These are phyloP conservation scores for Apamea crenata DNA, from an alignment of 2,888 invertebrate species.

Conservation along the genomic window DNA sequence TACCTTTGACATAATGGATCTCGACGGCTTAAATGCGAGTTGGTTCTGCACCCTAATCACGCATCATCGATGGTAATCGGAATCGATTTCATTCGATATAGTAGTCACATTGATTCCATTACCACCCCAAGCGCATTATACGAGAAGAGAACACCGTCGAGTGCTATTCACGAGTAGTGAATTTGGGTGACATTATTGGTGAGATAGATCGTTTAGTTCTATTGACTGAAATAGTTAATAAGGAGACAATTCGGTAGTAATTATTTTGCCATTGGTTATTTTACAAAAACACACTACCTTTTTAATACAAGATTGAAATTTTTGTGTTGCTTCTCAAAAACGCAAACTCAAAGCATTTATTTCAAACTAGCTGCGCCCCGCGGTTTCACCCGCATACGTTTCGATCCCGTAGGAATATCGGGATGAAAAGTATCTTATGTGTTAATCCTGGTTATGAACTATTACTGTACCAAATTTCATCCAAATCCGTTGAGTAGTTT, in stretches of 20 bases:
- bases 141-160: slow-evolving; percentile 6
- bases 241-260: neutral
- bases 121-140: slow-evolving; percentile 18
- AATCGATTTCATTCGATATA: slow-evolving; percentile 44
- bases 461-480: no score
- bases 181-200: slow-evolving; percentile 4
- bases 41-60: slow-evolving; percentile 20
- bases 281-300: no score
- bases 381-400: no score
- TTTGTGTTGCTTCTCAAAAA: no score
- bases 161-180: neutral
- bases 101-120: slow-evolving; percentile 38
- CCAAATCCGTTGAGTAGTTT: no score
- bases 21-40: neutral
- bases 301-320: no score
- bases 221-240: neutral
- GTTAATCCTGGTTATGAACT: no score
- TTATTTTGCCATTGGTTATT: no score
- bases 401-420: no score
- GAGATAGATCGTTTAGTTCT: neutral
- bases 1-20: slow-evolving; percentile 27
- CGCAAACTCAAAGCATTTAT: neutral
- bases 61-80: slow-evolving; percentile 42
- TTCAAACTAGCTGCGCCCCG: neutral
- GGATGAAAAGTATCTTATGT: no score